These are phyloP conservation scores for Nothocercus julius DNA, from an alignment of 2,113 vertebrate genomes.

Conservation along the genomic window DNA sequence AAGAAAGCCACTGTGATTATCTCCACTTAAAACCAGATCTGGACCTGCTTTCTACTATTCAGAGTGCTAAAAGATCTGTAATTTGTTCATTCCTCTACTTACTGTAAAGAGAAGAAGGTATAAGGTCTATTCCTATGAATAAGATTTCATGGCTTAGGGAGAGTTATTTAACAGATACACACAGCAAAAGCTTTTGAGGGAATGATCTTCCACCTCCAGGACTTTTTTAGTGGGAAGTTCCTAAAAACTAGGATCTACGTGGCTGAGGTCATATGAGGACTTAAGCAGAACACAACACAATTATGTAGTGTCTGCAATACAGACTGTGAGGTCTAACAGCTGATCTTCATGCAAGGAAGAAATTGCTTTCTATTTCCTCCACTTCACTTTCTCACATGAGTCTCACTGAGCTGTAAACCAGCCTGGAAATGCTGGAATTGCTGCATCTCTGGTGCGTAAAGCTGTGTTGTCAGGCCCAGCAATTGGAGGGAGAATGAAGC, in stretches of 20 bases:
- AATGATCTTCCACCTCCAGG: background rate
- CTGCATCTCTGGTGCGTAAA: background rate
- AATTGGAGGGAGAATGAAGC: background rate
- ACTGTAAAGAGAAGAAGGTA: background rate
- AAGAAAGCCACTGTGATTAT: background rate
- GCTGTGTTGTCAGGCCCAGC: background rate
- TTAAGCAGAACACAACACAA: conserved; percentile 6
- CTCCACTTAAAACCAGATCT: background rate
- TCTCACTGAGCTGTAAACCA: conserved; percentile 17
- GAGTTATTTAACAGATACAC: background rate
- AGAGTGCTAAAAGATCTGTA: background rate
- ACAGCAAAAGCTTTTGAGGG: background rate
- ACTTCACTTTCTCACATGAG: background rate
- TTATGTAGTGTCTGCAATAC: background rate
- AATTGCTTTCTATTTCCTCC: conserved; percentile 1
- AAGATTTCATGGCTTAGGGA: background rate
- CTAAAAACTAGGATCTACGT: conserved; percentile 27
- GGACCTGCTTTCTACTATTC: background rate
- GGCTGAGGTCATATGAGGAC: conserved; percentile 21
- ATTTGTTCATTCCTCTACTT: background rate
- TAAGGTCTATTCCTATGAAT: background rate
- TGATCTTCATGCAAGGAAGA: background rate
- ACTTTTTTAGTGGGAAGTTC: background rate
- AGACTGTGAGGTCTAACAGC: background rate
- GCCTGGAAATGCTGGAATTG: conserved; percentile 31